Evolutionary conservation across 2,113 vertebrate species (phyloP), one percentile per base, ranked within the genome.

Genomic region (Eptesicus fuscus): DNA sequence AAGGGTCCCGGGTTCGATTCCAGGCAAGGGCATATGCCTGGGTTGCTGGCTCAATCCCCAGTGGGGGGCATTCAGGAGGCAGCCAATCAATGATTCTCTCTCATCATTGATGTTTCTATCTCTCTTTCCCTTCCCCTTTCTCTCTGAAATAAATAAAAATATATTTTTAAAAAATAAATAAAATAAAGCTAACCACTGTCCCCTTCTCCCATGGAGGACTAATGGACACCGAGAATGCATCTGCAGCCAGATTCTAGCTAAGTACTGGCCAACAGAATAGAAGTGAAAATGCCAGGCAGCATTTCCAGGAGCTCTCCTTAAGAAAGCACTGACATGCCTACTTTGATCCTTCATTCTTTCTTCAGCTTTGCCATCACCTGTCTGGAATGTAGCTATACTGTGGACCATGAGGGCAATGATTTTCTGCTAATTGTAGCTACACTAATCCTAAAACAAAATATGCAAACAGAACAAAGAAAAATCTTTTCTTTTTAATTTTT

Each of bases 391-490:
- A 73, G 30, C 73, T 1, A 40, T 47, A 70, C 20, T 0, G 2
- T 4, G 37, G 59, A 42, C 40, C 18, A 17, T 7, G 18, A 49
- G 9, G n/a, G 44, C 13, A 8, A n/a, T 35, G 49, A 78, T 71
- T 70, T 83, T 93, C 88, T 92, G 16, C 59, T 67, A 83, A n/a
- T 61, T 83, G 53, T 9, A 86, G 35, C 32, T 82, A 94, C 49
- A 44, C 35, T 69, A 74, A 71, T 65, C 44, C 25, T 92, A 90
- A 59, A 92, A 65, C 53, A 82, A 93, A 93, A 76, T 49, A 76
- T 13, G 35, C 7, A 85, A 56, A 53, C 12, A 94, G 23, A 13
- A 73, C 20, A 74, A 9, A 35, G 61, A 32, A 74, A 79, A 71
- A 83, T 59, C 9, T 84, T 56, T 71, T 35, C 5, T 86, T 67